These are phyloP conservation scores for Siphamia tubifer DNA, from an alignment of 2,113 vertebrate genomes.

Conservation along the genomic window DNA sequence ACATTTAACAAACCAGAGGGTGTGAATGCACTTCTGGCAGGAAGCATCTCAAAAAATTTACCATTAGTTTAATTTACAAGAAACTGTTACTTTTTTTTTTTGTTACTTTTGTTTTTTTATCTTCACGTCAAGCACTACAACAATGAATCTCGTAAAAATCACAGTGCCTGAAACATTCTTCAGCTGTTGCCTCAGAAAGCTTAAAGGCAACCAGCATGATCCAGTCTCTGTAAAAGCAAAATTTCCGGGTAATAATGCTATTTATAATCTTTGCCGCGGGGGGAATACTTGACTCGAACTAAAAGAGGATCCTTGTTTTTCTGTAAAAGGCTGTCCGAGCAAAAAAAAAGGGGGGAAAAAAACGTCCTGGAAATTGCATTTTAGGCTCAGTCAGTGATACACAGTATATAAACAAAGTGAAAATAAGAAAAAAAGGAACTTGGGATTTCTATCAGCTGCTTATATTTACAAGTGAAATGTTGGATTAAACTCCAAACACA, in stretches of 20 bases:
- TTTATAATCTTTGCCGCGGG: constrained; percentile 51
- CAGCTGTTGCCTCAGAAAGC: constrained; percentile 46
- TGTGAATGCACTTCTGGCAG: constrained; percentile 13
- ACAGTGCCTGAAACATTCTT: constrained; percentile 33
- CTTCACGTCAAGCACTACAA: not conserved
- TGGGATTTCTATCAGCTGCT: constrained; percentile 6
- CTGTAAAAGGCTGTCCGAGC: constrained; percentile 10
- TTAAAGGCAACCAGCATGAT: constrained; percentile 43
- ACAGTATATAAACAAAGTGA: constrained; percentile 10
- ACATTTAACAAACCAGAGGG: constrained; percentile 48
- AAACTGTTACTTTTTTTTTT: too few species aligned
- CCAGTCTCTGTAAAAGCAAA: constrained; percentile 17
- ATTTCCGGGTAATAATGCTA: constrained; percentile 56
- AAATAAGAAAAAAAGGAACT: not conserved
- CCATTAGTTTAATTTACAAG: constrained; percentile 38
- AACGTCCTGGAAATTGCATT: not conserved
- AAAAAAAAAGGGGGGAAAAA: not conserved
- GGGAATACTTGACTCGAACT: constrained; percentile 23
- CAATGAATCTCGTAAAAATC: constrained; percentile 2
- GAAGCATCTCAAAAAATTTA: constrained; percentile 22
- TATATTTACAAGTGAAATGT: not conserved
- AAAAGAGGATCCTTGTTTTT: constrained; percentile 41
- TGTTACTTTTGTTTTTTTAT: too few species aligned
- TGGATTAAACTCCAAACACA: not conserved
- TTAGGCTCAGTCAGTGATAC: not conserved